These are phyloP conservation scores for Sylvilagus floridanus DNA, from an alignment of 2,797 vertebrate species.

Conservation along the genomic window DNA sequence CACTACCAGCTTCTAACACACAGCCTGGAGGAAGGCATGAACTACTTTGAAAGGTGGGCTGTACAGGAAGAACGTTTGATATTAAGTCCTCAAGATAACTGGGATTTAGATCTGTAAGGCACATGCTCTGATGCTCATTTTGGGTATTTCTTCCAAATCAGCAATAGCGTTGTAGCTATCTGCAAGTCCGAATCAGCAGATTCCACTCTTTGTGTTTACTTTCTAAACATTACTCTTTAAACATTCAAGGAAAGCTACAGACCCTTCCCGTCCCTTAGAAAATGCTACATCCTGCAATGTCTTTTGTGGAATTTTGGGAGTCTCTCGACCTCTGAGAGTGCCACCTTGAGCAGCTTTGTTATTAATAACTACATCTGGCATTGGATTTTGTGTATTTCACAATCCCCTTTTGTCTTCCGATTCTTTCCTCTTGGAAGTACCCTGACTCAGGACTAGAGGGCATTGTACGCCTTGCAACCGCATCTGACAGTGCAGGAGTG, in stretches of 20 bases:
- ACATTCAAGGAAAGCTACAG: not conserved
- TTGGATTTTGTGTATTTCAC: conserved; percentile 70
- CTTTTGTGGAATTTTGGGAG: not conserved
- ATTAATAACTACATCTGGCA: conserved; percentile 77
- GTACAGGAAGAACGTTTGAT: conserved; percentile 64
- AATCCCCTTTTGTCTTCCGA: conserved; percentile 58
- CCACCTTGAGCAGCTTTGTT: not conserved
- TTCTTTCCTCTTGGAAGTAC: conserved; percentile 75
- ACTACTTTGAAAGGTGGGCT: conserved; percentile 20
- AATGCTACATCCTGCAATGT: not conserved
- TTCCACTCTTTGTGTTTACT: not conserved
- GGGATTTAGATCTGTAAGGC: conserved; percentile 72
- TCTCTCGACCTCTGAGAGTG: not conserved
- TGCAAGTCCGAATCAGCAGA: conserved; percentile 63
- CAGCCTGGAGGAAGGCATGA: not conserved
- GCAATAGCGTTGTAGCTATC: conserved; percentile 73
- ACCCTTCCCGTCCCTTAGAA: not conserved
- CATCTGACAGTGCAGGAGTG: not conserved
- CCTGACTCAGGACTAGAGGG: conserved; percentile 85
- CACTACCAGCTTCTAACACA: not conserved
- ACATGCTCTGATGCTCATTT: conserved; percentile 60
- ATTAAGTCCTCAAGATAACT: conserved; percentile 71
- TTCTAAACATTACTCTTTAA: not conserved
- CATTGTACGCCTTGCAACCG: conserved; percentile 82
- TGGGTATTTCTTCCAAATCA: conserved; percentile 75